Percentiles rank a stretch among this genome's conserved stretches.
phyloP scores from a whole-genome alignment of 2,113 vertebrate species.

The Nothobranchius kuhntae region DNA sequence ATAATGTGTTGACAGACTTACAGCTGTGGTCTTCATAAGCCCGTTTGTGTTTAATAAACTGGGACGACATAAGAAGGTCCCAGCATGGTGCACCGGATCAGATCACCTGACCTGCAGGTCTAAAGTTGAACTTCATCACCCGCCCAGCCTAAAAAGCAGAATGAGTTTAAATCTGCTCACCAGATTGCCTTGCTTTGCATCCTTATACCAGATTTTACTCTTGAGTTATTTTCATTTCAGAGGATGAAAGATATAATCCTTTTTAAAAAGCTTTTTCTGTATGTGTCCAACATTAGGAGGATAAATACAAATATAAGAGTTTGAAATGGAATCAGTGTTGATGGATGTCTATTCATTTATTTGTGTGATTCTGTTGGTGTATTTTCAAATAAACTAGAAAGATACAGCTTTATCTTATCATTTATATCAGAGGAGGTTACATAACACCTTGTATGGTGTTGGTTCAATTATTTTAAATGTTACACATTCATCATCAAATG shows the following conservation, averaged over 20 bases:
- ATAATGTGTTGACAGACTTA: conserved; percentile 11
- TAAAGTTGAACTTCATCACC: conserved; percentile 24
- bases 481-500: no score
- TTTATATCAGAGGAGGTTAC: no score
- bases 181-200: conserved; percentile 60
- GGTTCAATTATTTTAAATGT: no score
- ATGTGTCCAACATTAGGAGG: conserved; percentile 46
- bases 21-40: background rate
- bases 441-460: no score
- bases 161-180: conserved; percentile 67
- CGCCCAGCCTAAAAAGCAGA: conserved; percentile 27
- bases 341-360: background rate
- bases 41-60: background rate
- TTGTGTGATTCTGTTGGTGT: background rate
- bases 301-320: conserved; percentile 31
- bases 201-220: conserved; percentile 45
- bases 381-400: background rate
- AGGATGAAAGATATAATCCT: conserved; percentile 61
- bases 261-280: conserved; percentile 63
- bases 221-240: conserved; percentile 62
- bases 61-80: background rate
- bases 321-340: conserved; percentile 5
- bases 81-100: conserved; percentile 23
- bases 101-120: conserved; percentile 46
- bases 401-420: no score